Evolutionary conservation across 2,113 vertebrate genomes (phyloP).

Genomic region (Anser brachyrhynchus): DNA sequence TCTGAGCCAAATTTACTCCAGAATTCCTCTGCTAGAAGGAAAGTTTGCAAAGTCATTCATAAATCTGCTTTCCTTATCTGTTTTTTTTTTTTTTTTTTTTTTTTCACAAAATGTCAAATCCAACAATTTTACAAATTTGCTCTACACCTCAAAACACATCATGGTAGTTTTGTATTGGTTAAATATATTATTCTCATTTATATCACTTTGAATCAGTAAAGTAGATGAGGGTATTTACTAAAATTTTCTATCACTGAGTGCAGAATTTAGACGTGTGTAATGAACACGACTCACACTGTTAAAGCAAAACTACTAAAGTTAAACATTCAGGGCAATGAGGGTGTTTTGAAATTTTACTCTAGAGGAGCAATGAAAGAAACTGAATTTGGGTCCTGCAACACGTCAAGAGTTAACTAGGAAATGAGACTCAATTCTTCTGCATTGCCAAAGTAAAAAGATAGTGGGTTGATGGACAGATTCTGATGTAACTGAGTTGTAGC

Average conservation of each 20-base stretch:
- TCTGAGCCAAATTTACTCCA: neutral
- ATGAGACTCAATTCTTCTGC: neutral
- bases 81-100: neutral
- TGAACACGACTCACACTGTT: rapidly evolving
- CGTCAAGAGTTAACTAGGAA: neutral
- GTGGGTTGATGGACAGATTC: neutral
- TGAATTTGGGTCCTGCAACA: neutral
- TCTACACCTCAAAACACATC: neutral
- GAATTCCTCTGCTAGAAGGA: neutral
- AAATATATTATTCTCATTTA: neutral
- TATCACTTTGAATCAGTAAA: neutral
- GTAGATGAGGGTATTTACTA: neutral
- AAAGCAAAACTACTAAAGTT: neutral
- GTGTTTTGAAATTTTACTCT: neutral
- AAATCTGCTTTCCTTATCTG: neutral
- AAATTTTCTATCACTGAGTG: too few relatives aligned
- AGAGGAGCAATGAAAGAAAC: neutral
- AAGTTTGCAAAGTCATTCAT: neutral
- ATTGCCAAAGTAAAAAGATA: neutral
- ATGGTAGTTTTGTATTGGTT: neutral
- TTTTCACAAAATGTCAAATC: neutral
- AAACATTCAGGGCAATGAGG: neutral
- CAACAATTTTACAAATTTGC: neutral
- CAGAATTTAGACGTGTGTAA: neutral
- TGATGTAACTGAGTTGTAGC: neutral